A percentile compares a stretch with the other conserved stretches of the same genome.
phyloP scores from a whole-genome alignment of 2,888 invertebrate species.

The Pecten maximus region DNA sequence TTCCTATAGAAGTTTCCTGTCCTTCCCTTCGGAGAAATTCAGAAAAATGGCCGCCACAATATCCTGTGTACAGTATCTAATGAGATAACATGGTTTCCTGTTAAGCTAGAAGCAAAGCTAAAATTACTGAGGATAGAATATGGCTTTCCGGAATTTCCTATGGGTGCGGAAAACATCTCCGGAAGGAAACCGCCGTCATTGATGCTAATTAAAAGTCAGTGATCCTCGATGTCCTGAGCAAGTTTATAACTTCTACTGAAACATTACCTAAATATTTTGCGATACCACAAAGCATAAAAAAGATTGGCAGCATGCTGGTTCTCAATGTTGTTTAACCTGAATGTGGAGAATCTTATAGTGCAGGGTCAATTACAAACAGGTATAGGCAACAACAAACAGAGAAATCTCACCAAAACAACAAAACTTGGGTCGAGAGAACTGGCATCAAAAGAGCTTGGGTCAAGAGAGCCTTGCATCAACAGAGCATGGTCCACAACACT shows the following conservation, averaged over 20 bases:
- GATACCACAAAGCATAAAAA: not conserved
- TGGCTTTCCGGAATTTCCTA: conserved; percentile 35
- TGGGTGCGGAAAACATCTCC: conserved; percentile 32
- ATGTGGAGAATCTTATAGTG: not conserved
- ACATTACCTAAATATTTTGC: conserved; percentile 9
- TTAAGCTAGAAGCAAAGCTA: conserved; percentile 19
- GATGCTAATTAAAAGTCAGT: conserved; percentile 33
- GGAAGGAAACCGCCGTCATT: not conserved
- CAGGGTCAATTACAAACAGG: not conserved
- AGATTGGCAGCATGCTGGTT: not conserved
- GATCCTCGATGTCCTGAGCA: not conserved
- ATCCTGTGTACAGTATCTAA: not conserved
- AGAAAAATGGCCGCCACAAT: conserved; percentile 6
- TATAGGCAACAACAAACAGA: too few relatives aligned
- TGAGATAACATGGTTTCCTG: conserved; percentile 28
- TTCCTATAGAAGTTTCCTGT: not conserved
- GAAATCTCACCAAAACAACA: too few relatives aligned
- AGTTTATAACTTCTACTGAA: conserved; percentile 20
- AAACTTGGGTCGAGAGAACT: too few relatives aligned
- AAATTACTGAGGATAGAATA: conserved; percentile 22
- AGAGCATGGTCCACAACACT: too few relatives aligned
- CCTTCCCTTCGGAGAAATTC: conserved; percentile 10
- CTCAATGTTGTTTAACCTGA: not conserved
- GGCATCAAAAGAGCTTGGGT: too few relatives aligned
- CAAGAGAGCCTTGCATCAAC: too few relatives aligned